Base-by-base conservation (phyloP, 2,113 vertebrate species). In the Connochaetes taurinus region DNA sequence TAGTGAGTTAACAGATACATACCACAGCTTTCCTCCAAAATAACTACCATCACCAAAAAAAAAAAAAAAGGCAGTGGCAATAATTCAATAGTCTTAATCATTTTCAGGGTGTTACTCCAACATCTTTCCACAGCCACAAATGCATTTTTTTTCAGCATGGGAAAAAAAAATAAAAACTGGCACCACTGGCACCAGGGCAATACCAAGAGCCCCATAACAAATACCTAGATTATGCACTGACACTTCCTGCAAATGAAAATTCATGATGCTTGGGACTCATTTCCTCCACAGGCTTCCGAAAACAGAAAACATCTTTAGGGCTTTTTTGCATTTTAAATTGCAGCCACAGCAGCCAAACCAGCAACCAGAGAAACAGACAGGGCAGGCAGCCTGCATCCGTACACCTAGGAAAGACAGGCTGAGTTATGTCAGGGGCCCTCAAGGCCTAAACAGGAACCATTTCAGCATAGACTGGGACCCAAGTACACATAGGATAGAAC, bases 211-310 rank as follows among this genome's bases (percentile, higher is more conserved):
- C 97, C 97, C 53, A 90, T 92, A 97, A 97, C 96, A 97, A 98
- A 98, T 97, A 97, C 85, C 91, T 85, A 95, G 94, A 98, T 98
- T 98, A 98, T 19, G 45, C 14, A n/a, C 93, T 97, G 96, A 98
- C 98, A 98, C 97, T 98, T 98, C 97, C 97, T 97, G 97, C 93
- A 81, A 98, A 97, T 47, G 23, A 98, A 97, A 98, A 98, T 97
- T 96, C 95, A 95, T 62, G 98, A 98, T 98, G 96, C 95, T 98
- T 95, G 90, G 97, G 95, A 97, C 90, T 98, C 98, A 98, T 81
- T 89, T 27, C 94, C 96, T 94, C 94, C 97, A 94, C 14, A 52
- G 43, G 90, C 92, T 97, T 96, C 47, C 3, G 95, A 98, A 97
- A 97, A 97, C 97, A 98, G 95, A 97, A 97, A 98, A 97, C 97